A percentile compares a stretch with the other conserved stretches of the same genome.
phyloP scores from a whole-genome alignment of 2,888 invertebrate species.

The Lochmaea capreae region DNA sequence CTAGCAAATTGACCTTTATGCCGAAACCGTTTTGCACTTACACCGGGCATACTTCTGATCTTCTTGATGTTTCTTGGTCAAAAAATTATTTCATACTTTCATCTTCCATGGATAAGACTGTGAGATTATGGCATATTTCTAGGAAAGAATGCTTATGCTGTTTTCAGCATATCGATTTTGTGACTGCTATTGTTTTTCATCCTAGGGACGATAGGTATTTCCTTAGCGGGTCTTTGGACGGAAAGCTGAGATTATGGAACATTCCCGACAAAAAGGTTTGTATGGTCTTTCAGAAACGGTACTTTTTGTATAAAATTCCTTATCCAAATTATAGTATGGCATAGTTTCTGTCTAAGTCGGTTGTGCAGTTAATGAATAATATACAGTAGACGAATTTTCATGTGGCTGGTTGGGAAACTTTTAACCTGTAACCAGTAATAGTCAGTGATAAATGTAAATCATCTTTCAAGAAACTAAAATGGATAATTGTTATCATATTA shows the following conservation, averaged over 20 bases:
- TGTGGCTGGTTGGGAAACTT: too few relatives aligned
- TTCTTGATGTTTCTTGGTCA: conserved; percentile 98
- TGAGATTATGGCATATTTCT: conserved; percentile 97
- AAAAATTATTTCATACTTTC: conserved; percentile 98
- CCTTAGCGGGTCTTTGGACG: conserved; percentile 96
- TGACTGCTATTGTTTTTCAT: conserved; percentile 98
- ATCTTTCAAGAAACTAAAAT: too few relatives aligned
- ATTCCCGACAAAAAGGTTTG: conserved; percentile 95
- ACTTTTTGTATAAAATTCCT: too few relatives aligned
- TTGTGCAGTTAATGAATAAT: too few relatives aligned
- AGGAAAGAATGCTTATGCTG: conserved; percentile 97
- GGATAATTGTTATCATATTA: too few relatives aligned
- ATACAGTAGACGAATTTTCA: too few relatives aligned
- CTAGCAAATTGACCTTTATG: conserved; percentile 78
- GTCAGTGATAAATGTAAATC: too few relatives aligned
- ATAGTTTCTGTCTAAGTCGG: too few relatives aligned
- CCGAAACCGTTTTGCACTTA: conserved; percentile 93
- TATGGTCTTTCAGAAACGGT: background rate
- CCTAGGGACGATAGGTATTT: conserved; percentile 93
- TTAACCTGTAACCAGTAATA: too few relatives aligned
- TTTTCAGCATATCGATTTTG: conserved; percentile 99
- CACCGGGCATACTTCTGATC: conserved; percentile 94
- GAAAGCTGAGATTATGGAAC: conserved; percentile 98
- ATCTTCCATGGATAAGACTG: conserved; percentile 98
- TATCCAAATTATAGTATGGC: too few relatives aligned